Conservation (phyloP, 2,113 vertebrate species). For the Bujurquina vittata region DNA sequence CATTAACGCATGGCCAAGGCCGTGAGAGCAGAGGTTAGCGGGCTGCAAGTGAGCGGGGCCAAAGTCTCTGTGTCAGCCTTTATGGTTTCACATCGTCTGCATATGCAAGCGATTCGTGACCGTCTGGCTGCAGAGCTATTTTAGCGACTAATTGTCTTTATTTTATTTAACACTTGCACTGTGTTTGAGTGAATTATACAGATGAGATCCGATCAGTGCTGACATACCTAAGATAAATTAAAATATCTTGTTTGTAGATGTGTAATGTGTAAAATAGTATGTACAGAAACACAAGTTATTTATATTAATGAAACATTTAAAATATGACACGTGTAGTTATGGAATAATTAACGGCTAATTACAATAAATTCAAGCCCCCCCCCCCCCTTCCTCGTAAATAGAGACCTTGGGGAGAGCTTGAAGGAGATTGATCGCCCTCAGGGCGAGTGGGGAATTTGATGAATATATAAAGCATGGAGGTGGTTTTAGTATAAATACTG, state of each 20-base stretch:
- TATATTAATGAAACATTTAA: neutral
- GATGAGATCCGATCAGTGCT: neutral
- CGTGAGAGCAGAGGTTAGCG: constrained; percentile 28
- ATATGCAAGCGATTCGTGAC: neutral
- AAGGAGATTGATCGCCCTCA: too few species aligned
- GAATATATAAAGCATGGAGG: too few species aligned
- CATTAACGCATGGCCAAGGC: neutral
- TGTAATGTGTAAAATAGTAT: neutral
- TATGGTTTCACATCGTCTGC: neutral
- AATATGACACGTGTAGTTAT: neutral
- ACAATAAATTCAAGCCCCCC: too few species aligned
- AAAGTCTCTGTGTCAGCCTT: constrained; percentile 22
- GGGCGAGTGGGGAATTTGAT: too few species aligned
- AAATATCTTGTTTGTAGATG: neutral
- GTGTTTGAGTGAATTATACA: neutral
- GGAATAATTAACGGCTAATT: neutral
- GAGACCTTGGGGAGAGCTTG: too few species aligned
- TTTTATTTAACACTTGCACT: neutral
- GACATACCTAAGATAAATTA: neutral
- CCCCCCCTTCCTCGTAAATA: too few species aligned
- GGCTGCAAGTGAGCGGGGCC: constrained; percentile 36
- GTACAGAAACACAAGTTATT: neutral
- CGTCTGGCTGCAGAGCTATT: too few species aligned
- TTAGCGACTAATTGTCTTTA: neutral
- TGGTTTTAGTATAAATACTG: neutral